These are phyloP conservation scores for Dryobates pubescens DNA, from an alignment of 2,797 vertebrate genomes.

Conservation along the genomic window DNA sequence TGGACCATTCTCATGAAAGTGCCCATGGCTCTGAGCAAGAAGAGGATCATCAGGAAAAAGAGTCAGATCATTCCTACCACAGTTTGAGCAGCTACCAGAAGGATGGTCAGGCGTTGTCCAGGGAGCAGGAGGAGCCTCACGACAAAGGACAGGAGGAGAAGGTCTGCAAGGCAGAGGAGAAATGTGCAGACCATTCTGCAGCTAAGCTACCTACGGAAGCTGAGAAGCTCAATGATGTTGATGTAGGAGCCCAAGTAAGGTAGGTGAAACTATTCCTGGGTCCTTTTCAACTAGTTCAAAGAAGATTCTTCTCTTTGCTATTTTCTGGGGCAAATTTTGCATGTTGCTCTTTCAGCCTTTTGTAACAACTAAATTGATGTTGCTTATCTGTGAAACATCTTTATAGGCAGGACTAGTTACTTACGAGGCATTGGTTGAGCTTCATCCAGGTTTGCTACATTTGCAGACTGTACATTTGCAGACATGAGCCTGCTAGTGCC, in stretches of 20 bases:
- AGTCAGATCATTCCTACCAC: conserved; percentile 84
- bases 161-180: conserved; percentile 31
- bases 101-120: conserved; percentile 63
- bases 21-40: conserved; percentile 84
- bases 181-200: background rate
- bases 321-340: background rate
- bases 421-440: background rate
- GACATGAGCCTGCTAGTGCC: background rate
- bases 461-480: background rate
- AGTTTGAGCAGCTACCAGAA: conserved; percentile 79
- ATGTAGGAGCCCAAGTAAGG: conserved; percentile 57
- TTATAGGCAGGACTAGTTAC: background rate
- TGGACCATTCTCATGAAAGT: conserved; percentile 84
- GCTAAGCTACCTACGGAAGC: conserved; percentile 33
- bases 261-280: conserved; percentile 24
- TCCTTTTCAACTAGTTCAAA: background rate
- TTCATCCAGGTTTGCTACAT: background rate
- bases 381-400: background rate
- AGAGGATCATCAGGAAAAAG: conserved; percentile 81
- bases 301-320: background rate
- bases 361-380: background rate
- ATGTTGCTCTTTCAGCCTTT: background rate
- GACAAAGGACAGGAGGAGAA: conserved; percentile 44
- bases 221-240: conserved; percentile 54
- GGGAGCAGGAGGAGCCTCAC: conserved; percentile 45